Base-by-base conservation (phyloP, 2,113 vertebrate genomes). In the Tympanuchus pallidicinctus region DNA sequence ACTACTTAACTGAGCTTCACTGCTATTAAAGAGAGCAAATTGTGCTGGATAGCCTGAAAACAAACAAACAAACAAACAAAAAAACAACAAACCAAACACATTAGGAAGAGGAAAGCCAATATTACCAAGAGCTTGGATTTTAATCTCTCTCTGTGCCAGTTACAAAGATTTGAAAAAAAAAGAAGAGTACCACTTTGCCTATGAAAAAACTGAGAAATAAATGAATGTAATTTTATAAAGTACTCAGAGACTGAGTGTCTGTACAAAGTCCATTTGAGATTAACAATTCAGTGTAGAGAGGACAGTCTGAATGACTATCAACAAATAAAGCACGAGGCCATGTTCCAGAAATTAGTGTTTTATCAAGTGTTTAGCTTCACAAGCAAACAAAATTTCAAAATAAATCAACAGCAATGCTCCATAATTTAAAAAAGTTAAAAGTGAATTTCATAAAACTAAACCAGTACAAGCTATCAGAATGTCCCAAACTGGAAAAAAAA, bases 301-400 rank as follows among this genome's bases (percentile, higher is more conserved):
- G 8, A 75, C 34, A 92, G 32, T 74, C 82, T 92, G 82, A 92
- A 77, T 43, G 85, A 80, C 38, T 59, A 94, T 16, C 50, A 92
- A 63, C 36, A 92, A 88, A 90, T 10, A 94, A 95, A 66, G 45
- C 45, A 76, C 47, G 34, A 82, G 47, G 59, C 32, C 54, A 38
- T 76, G 47, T 64, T 83, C 70, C 69, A 90, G 86, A 86, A 95
- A 94, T 89, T 30, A 88, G 66, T 87, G 61, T 57, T 93, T 96
- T 83, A 91, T 92, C 56, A 92, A 81, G 61, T 75, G 64, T 63
- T 94, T 94, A 94, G 47, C 70, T 89, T 95, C 76, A 63, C 67
- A 92, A 90, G 73, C 45, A 96, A 90, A 89, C 15, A 56, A 92
- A 81, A 89, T 65, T 64, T 95, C 87, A 89, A 80, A 93, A 96